A percentile compares a stretch with the other conserved stretches of the same genome.
Evolutionary conservation across 64 coral and sea anemone species (phyloP).

Genomic region (Montipora foliosa): DNA sequence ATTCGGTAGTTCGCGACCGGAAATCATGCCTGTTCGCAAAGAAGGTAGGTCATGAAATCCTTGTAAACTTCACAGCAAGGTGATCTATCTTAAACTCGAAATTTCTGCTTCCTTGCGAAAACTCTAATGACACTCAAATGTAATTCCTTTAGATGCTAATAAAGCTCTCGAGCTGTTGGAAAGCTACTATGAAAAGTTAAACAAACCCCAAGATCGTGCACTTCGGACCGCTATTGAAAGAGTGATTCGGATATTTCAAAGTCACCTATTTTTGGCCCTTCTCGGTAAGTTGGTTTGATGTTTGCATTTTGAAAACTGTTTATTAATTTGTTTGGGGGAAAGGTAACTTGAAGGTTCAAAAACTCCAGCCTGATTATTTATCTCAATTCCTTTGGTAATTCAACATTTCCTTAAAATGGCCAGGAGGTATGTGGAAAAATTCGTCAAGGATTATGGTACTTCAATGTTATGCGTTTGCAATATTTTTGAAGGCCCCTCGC

Average conservation of each 20-base stretch:
- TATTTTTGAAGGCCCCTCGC: conserved; percentile 26
- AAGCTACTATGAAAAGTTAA: conserved; percentile 91
- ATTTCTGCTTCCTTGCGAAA: conserved; percentile 1
- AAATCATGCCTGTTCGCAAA: conserved; percentile 54
- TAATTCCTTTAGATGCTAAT: conserved; percentile 75
- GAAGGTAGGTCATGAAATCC: conserved; percentile 44
- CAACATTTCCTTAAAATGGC: not conserved
- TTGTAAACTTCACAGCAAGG: not conserved
- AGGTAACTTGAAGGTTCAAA: not conserved
- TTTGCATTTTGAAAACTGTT: conserved; percentile 16
- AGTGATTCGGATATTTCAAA: conserved; percentile 99
- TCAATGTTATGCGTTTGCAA: conserved; percentile 16
- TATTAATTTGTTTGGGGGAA: not conserved
- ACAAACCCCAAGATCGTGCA: conserved; percentile 94
- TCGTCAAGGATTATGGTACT: not conserved
- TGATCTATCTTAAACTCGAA: not conserved
- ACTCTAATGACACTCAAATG: conserved; percentile 43
- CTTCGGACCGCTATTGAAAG: conserved; percentile 92
- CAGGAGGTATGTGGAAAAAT: not conserved
- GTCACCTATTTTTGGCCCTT: conserved; percentile 93
- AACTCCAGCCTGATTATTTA: not conserved
- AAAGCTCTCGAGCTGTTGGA: conserved; percentile 91
- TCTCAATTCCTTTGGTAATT: not conserved
- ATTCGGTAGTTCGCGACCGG: not conserved
- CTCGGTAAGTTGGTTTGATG: conserved; percentile 76